Base-by-base conservation (phyloP, 2,888 invertebrate species). In the Amphipoea lucens region DNA sequence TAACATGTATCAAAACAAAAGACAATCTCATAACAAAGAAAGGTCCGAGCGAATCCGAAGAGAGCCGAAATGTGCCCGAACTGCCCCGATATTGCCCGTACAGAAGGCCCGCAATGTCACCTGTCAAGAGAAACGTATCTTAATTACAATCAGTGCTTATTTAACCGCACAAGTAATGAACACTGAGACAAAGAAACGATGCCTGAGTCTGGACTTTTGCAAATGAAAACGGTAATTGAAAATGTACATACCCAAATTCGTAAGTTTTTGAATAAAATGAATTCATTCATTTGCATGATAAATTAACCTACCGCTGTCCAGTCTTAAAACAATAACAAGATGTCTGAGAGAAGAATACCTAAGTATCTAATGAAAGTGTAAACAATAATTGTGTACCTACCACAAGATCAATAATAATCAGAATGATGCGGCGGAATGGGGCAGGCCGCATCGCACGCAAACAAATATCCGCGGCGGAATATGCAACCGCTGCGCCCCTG, bases 71-170 rank as follows among this genome's bases (percentile, higher is more conserved):
- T 36, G 6, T 57, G 36, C 9, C 29, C 70, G 78, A 62, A 79
- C 23, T 51, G 1, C 4, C 14, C 67, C 75, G 69, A 77, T 42
- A 29, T 48, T 63, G 2, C 6, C 36, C 72, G 67, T 75, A 78
- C 51, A 63, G n/a, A 65, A 74, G 65, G 62, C 48, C 68, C 60
- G 36, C 76, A 82, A 80, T 74, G 66, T 79, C 78, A 80, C 80
- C 76, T 79, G 79, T 79, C 79, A 79, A 54, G 76, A 70, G 48
- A 73, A 76, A 45, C 60, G 3, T 81, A 87, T 85, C 87, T 85
- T 87, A 87, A 87, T 87, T 85, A 87, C 69, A 63, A 87, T 87
- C 87, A 69, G 66, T 63, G 42, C 20, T 70, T 72, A 78, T 76
- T 74, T 79, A 81, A 78, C 70, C 67, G 70, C 48, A 63, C 67